Base-by-base conservation (phyloP, 1,140 invertebrate species). In the Cylas formicarius region DNA sequence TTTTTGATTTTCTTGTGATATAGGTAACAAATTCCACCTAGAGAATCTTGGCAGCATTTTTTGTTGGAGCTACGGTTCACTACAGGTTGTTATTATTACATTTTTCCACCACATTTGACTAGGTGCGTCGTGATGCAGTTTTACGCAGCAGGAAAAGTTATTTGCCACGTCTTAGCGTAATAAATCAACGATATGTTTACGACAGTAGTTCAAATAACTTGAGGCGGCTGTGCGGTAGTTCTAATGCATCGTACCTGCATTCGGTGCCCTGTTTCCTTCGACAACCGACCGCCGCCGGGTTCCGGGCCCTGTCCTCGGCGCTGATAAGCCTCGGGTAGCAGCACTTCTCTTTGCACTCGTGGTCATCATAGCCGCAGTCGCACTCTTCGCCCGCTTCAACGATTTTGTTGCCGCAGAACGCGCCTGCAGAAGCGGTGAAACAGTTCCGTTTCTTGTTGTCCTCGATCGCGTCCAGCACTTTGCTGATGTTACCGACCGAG, bases 391-490 rank as follows among this genome's bases (percentile, higher is more conserved):
- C 92, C 20, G 82, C 84, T 68, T 99, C 96, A 0, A 96, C 91
- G 59, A 99, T 97, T 71, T 96, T 95, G 67, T 99, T 99, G 10
- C 96, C 96, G 71, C 96, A 99, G 75, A 98, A 99, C 17, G 95
- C 90, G 44, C 90, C 46, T 44, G 82, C 84, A 38, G 85, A 89
- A 18, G 82, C 87, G 72, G 73, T 68, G 66, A 99, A 97, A 63
- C 96, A 99, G 69, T 98, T 96, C n/a, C 82, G 72, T 64, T 98
- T 98, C 51, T 89, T 82, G 27, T 85, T 86, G 50, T 90, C 85
- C 39, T 86, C 77, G 22, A 97, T 86, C 1, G 90, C 91, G 62
- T 93, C 87, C 2, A 97, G 71, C 3, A 97, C 93, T 45, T 84
- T 83, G 28, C 90, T 94, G 52, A 99, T 99, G 67, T 98, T 98